phyloP scores from a whole-genome alignment of 1,140 invertebrate genomes.

The Pseudomyrmex gracilis region DNA sequence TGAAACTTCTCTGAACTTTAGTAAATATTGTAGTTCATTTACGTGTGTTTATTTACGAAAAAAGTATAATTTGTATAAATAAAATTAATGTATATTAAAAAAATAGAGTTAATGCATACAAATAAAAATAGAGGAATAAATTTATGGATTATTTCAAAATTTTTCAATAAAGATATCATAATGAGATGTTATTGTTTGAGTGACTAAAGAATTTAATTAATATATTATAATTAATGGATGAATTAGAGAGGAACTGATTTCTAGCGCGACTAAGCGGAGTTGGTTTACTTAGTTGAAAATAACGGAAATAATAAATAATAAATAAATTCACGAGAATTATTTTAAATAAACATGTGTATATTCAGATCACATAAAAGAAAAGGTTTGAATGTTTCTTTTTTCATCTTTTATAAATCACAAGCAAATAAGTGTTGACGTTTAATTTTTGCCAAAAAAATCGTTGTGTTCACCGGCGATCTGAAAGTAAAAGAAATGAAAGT shows the following conservation, averaged over 20 bases:
- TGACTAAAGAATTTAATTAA: background rate
- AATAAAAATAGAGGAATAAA: background rate
- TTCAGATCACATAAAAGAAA: too few relatives aligned
- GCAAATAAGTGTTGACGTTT: constrained; percentile 10
- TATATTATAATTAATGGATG: constrained; percentile 2
- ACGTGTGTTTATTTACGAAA: background rate
- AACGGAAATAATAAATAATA: background rate
- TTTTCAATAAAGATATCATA: background rate
- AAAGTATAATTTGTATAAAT: background rate
- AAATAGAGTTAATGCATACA: background rate
- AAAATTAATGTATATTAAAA: background rate
- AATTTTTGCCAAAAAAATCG: background rate
- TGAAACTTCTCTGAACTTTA: constrained; percentile 9
- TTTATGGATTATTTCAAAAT: background rate
- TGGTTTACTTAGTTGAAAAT: constrained; percentile 18
- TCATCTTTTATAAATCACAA: too few relatives aligned
- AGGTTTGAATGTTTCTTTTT: too few relatives aligned
- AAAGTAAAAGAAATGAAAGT: constrained; percentile 27
- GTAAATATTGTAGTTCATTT: background rate
- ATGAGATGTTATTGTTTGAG: background rate
- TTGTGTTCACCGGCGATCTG: background rate
- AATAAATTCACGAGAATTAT: background rate
- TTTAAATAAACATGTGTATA: background rate
- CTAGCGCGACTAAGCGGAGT: background rate
- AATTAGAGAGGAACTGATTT: background rate